phyloP scores from a whole-genome alignment of 2,888 invertebrate genomes.

The Melinopterus prodromus region DNA sequence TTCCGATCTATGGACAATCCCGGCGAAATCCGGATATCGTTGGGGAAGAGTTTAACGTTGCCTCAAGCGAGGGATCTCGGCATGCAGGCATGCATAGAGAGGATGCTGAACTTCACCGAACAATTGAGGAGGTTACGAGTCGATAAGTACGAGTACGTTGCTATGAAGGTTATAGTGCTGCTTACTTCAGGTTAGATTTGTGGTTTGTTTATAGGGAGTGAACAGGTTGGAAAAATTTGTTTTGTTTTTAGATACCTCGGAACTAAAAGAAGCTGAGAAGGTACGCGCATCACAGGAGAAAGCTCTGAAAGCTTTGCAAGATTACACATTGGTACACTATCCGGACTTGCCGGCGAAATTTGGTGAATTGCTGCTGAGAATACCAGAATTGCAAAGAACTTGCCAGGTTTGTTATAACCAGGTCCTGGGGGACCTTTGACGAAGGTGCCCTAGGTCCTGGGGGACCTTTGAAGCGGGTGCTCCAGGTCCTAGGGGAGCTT shows the following conservation, averaged over 20 bases:
- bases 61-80: slow-evolving; percentile 78
- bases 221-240: background rate
- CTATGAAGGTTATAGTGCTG: slow-evolving; percentile 93
- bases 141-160: slow-evolving; percentile 96
- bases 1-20: slow-evolving; percentile 92
- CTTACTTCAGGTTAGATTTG: slow-evolving; percentile 80
- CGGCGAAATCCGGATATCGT: slow-evolving; percentile 79
- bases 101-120: slow-evolving; percentile 95
- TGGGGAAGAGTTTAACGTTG: slow-evolving; percentile 71
- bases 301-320: slow-evolving; percentile 89
- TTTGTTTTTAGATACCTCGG: slow-evolving; percentile 79
- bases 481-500: no score
- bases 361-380: slow-evolving; percentile 89
- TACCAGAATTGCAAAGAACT: slow-evolving; percentile 94
- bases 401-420: slow-evolving; percentile 74
- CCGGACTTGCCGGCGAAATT: slow-evolving; percentile 95
- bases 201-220: background rate
- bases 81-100: slow-evolving; percentile 86
- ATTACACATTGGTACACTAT: slow-evolving; percentile 90
- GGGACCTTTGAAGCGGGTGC: no score
- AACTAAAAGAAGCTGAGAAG: slow-evolving; percentile 91
- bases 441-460: no score
- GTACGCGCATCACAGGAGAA: slow-evolving; percentile 94
- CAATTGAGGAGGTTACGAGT: slow-evolving; percentile 88
- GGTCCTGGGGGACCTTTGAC: no score